Percentiles rank a stretch among this genome's conserved stretches.
Conservation (phyloP, 92 coral and sea anemone genomes). For the Phenganax marumi region DNA sequence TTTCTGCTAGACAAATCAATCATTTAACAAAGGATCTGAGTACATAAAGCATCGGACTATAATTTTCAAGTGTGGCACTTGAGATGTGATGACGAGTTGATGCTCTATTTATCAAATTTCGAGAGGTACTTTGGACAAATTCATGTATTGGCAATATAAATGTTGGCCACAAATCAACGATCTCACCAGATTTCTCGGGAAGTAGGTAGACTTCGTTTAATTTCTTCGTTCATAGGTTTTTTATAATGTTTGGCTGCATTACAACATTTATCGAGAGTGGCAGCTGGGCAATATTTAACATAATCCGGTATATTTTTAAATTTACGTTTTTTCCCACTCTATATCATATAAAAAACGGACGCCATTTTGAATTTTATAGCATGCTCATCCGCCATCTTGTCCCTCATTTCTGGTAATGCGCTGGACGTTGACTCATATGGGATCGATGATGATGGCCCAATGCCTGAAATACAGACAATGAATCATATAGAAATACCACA, state of each 20-base stretch:
- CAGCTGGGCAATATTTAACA: too few relatives aligned
- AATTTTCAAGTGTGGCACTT: slow-evolving; percentile 3
- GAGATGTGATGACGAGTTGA: background rate
- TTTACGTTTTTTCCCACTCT: too few relatives aligned
- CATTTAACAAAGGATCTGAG: slow-evolving; percentile 12
- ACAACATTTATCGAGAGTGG: too few relatives aligned
- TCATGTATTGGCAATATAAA: background rate
- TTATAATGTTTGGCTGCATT: too few relatives aligned
- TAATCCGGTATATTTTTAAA: too few relatives aligned
- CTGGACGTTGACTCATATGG: slow-evolving; percentile 39
- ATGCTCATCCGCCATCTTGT: too few relatives aligned
- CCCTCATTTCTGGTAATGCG: background rate
- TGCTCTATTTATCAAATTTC: slow-evolving; percentile 6
- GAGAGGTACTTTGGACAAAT: background rate
- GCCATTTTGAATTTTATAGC: too few relatives aligned
- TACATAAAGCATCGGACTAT: slow-evolving; percentile 19
- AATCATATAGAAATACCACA: slow-evolving; percentile 43
- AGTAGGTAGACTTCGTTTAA: slow-evolving; percentile 1
- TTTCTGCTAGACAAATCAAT: slow-evolving; percentile 14
- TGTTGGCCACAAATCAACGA: slow-evolving; percentile 5
- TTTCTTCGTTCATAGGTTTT: background rate
- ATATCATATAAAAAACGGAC: too few relatives aligned
- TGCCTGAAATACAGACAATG: too few relatives aligned
- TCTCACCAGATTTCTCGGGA: background rate
- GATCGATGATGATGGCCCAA: slow-evolving; percentile 44